Evolutionary conservation across 2,888 invertebrate genomes (phyloP).

Genomic region (Hypomecis atomaria): DNA sequence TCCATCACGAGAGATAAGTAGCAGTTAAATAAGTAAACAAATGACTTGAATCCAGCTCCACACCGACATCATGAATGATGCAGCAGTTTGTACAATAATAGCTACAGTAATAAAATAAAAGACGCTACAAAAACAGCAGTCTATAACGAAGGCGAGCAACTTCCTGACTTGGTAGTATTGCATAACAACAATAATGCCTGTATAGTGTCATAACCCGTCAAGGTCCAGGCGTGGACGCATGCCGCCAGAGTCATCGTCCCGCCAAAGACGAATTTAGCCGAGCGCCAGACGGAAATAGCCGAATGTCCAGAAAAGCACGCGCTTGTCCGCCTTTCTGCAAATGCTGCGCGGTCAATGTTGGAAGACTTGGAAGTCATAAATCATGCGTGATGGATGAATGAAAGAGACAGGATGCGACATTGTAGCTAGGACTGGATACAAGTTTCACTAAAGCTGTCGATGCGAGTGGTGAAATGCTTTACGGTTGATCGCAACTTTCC

Average conservation of each 20-base stretch:
- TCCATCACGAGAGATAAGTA: neutral
- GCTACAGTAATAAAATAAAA: slow-evolving; percentile 8
- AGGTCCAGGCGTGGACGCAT: slow-evolving; percentile 70
- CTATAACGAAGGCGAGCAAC: slow-evolving; percentile 27
- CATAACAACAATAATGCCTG: slow-evolving; percentile 51
- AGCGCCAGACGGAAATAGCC: slow-evolving; percentile 77
- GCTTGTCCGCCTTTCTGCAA: slow-evolving; percentile 71
- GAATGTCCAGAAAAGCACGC: slow-evolving; percentile 71
- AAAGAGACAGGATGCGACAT: slow-evolving; percentile 26
- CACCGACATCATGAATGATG: slow-evolving; percentile 9
- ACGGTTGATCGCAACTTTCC: too few relatives aligned
- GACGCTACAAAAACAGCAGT: slow-evolving; percentile 21
- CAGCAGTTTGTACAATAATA: slow-evolving; percentile 7
- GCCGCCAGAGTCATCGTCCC: slow-evolving; percentile 81
- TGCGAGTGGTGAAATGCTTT: too few relatives aligned
- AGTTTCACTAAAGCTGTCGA: slow-evolving; percentile 3
- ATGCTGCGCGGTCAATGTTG: slow-evolving; percentile 66
- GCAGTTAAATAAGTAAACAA: neutral
- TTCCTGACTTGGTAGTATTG: slow-evolving; percentile 35
- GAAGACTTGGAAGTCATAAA: slow-evolving; percentile 33
- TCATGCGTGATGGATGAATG: slow-evolving; percentile 26
- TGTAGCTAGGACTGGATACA: slow-evolving; percentile 11
- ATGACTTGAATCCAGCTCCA: neutral
- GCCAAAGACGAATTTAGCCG: slow-evolving; percentile 75
- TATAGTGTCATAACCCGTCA: slow-evolving; percentile 61